phyloP scores from a whole-genome alignment of 2,797 vertebrate species.

The Nyctalus aviator region DNA sequence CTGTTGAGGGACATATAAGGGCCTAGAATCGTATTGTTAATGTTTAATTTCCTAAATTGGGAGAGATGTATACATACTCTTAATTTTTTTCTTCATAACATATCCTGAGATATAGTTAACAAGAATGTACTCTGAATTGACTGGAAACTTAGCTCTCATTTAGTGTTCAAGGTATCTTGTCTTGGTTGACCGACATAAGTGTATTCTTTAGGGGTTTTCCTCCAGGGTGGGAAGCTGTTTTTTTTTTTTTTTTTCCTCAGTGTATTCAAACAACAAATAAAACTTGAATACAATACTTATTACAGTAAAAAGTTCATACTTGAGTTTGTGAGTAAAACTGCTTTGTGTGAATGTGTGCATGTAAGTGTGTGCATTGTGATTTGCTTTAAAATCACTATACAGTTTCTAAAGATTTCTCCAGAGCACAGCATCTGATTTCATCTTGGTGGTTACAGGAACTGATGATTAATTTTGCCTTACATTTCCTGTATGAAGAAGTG shows the following conservation, averaged over 20 bases:
- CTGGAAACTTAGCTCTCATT: constrained; percentile 68
- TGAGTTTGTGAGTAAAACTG: constrained; percentile 59
- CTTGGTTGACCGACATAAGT: constrained; percentile 60
- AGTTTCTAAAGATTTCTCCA: constrained; percentile 68
- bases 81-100: constrained; percentile 31
- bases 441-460: constrained; percentile 70
- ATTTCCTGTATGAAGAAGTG: constrained; percentile 74
- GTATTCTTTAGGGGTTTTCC: constrained; percentile 74
- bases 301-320: constrained; percentile 52
- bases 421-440: constrained; percentile 57
- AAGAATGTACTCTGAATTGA: constrained; percentile 43
- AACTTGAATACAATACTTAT: constrained; percentile 32
- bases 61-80: not conserved
- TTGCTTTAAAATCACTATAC: constrained; percentile 65
- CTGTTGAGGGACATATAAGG: not conserved
- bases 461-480: constrained; percentile 75
- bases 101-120: constrained; percentile 50
- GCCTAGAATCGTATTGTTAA: not conserved
- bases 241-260: not conserved
- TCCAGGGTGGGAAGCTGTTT: constrained; percentile 46
- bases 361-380: constrained; percentile 42
- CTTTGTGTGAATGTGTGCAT: not conserved
- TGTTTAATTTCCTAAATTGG: constrained; percentile 27
- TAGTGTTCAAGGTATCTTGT: constrained; percentile 52
- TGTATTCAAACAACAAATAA: constrained; percentile 61